Percentiles rank a stretch among this genome's conserved stretches.
Conservation (phyloP, 2,888 invertebrate genomes). For the Megaustenia siamemsis region DNA sequence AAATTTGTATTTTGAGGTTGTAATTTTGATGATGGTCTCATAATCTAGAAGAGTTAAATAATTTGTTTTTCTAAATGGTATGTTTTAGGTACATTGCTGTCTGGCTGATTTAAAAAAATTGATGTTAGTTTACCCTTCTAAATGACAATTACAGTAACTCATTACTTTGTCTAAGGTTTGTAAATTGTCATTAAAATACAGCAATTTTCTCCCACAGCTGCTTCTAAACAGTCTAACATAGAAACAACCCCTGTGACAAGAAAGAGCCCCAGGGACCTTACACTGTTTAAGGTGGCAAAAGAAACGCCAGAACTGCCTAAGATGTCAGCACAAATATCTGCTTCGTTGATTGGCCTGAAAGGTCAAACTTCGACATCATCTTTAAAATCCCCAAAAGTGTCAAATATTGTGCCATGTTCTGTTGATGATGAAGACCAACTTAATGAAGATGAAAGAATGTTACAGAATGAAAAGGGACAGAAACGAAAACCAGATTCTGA, state of each 20-base stretch:
- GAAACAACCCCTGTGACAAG: slow-evolving; percentile 44
- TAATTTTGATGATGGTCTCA: too few species aligned
- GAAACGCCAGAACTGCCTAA: slow-evolving; percentile 2
- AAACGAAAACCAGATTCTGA: slow-evolving; percentile 25
- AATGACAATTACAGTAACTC: too few species aligned
- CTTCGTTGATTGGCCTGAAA: not conserved
- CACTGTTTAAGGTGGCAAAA: not conserved
- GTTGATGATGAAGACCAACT: not conserved
- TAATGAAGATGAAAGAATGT: not conserved
- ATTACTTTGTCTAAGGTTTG: too few species aligned
- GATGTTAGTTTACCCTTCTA: too few species aligned
- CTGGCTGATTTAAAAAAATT: too few species aligned
- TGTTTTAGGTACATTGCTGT: too few species aligned
- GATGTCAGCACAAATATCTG: not conserved
- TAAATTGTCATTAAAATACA: not conserved
- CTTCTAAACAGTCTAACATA: not conserved
- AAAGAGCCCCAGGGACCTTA: slow-evolving; percentile 34
- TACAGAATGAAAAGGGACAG: not conserved
- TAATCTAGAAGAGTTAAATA: too few species aligned
- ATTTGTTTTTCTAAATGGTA: too few species aligned
- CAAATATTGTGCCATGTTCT: not conserved
- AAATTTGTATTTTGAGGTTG: too few species aligned
- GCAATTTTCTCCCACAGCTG: not conserved
- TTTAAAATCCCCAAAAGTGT: not conserved
- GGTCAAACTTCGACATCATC: slow-evolving; percentile 25